A percentile compares a stretch with the other conserved stretches of the same genome.
These are phyloP conservation scores for Eurois occulta DNA, from an alignment of 2,888 invertebrate genomes.

Conservation along the genomic window DNA sequence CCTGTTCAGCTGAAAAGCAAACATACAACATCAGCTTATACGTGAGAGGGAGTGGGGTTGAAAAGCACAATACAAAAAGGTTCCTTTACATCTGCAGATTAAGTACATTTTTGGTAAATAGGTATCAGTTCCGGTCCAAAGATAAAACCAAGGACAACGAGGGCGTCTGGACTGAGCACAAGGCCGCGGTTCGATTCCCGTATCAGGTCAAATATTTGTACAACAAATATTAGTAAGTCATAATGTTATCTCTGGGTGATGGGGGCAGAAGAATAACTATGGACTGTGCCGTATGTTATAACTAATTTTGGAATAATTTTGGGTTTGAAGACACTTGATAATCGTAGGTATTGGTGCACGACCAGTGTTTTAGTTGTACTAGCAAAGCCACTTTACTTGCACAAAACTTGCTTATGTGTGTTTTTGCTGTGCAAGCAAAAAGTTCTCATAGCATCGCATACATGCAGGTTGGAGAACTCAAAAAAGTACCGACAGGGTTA, in stretches of 20 bases:
- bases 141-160: constrained; percentile 31
- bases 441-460: not conserved
- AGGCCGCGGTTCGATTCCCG: constrained; percentile 15
- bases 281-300: not conserved
- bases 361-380: not conserved
- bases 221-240: constrained; percentile 8
- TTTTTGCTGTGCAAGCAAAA: not conserved
- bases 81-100: too few species aligned
- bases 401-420: too few species aligned
- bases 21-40: too few species aligned
- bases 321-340: not conserved
- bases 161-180: constrained; percentile 3
- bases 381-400: too few species aligned
- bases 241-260: not conserved
- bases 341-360: not conserved
- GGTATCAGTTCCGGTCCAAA: too few species aligned
- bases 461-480: too few species aligned
- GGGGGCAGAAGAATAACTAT: not conserved
- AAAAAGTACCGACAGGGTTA: not conserved
- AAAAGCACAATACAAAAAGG: too few species aligned
- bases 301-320: not conserved
- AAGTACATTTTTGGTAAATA: too few species aligned
- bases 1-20: too few species aligned
- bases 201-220: constrained; percentile 42
- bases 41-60: too few species aligned